Base-by-base conservation (phyloP, 2,888 invertebrate species). In the Heliconius erato region DNA sequence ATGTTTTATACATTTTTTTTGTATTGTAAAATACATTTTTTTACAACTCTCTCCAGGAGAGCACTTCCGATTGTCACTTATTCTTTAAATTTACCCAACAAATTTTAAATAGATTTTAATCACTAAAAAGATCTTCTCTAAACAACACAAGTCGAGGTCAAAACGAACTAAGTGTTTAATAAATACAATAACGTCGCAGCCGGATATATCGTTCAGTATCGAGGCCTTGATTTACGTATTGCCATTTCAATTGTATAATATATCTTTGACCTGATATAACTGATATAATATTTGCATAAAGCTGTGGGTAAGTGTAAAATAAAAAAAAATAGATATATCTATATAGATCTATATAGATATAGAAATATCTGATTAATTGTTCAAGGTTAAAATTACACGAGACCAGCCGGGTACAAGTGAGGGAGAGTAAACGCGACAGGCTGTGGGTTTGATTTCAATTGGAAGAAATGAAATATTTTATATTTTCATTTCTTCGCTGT, bases 161-260 rank as follows among this genome's bases (percentile, higher is more conserved):
- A 26, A 44, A 28, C 9, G 65, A 44, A 26, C 44, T 67, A 28
- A 67, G 44, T 40, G 26, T 65, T 26, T 79, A 59, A 78, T 40
- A 72, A 78, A 69, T 65, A 80, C 63, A 82, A 49, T 82, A 81
- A 79, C 74, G 81, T 74, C 74, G 82, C 69, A 86, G 79, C 86
- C 87, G 86, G 87, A 86, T 85, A 76, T 83, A 84, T 84, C 79
- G 82, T 85, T 84, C 83, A 84, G 83, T 85, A 85, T 80, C 82
- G 81, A 82, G 85, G 44, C 86, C 87, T 88, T 87, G 87, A 86
- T 85, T 85, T 83, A 85, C 72, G 85, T 80, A 69, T 81, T 82
- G 82, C 83, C 79, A 85, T 84, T 85, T 84, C 69, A 86, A 82
- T 82, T 78, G 83, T 81, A 83, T 76, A 76, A 79, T 80, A 69